Conservation (phyloP, 2,113 vertebrate species). For the Lampris incognitus region DNA sequence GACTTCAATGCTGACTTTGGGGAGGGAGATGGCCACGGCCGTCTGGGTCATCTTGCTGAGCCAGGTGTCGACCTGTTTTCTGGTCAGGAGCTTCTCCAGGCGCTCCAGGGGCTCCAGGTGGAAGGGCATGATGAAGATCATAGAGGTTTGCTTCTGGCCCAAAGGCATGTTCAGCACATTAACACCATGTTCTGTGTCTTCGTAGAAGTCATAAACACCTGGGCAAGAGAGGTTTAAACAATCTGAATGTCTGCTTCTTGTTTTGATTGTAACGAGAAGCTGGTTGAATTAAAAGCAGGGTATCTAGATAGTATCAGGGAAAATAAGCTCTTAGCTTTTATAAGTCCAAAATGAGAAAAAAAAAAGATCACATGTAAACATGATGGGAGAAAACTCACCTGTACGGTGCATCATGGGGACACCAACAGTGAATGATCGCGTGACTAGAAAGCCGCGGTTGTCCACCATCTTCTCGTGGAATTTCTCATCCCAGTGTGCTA, state of each 20-base stretch:
- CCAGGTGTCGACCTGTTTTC: conserved; percentile 91
- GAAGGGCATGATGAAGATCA: conserved; percentile 95
- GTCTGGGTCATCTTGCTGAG: conserved; percentile 88
- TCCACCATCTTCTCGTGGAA: conserved; percentile 98
- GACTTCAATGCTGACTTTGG: conserved; percentile 91
- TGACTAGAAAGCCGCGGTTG: conserved; percentile 92
- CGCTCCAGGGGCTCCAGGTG: conserved; percentile 91
- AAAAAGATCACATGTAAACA: background rate
- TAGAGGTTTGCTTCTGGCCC: conserved; percentile 93
- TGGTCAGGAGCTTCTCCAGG: conserved; percentile 94
- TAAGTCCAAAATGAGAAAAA: background rate
- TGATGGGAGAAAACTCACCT: conserved; percentile 77
- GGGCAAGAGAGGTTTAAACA: background rate
- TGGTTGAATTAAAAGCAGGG: background rate
- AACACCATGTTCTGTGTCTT: conserved; percentile 87
- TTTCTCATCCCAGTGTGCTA: conserved; percentile 96
- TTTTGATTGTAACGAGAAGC: background rate
- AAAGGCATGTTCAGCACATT: conserved; percentile 92
- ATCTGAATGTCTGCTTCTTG: conserved; percentile 1
- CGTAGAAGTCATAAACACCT: conserved; percentile 93
- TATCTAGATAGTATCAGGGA: background rate
- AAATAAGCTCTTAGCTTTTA: background rate
- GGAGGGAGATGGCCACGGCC: conserved; percentile 93
- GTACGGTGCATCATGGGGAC: conserved; percentile 98
- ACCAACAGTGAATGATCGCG: conserved; percentile 88